Evolutionary conservation across 1,140 invertebrate genomes (phyloP).

Genomic region (Goniozus legneri): DNA sequence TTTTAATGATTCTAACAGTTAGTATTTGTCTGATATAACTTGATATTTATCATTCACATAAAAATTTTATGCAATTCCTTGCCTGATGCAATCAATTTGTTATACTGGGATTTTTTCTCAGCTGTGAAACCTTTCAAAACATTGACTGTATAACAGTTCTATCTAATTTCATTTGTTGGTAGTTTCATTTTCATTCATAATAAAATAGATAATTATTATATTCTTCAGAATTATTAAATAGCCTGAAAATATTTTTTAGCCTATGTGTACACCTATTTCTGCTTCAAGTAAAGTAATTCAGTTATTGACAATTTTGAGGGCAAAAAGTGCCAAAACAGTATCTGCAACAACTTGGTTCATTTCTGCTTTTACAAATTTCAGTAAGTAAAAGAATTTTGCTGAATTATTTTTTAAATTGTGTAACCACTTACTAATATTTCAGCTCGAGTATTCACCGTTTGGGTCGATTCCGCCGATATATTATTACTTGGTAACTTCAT

Average conservation of each 20-base stretch:
- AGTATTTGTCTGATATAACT: constrained; percentile 37
- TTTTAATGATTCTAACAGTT: constrained; percentile 62
- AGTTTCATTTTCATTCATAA: constrained; percentile 11
- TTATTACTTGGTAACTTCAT: constrained; percentile 50
- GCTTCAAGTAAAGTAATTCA: constrained; percentile 68
- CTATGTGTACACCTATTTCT: constrained; percentile 66
- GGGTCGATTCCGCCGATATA: constrained; percentile 53
- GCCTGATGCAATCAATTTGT: constrained; percentile 1
- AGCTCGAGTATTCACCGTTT: constrained; percentile 55
- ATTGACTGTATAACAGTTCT: constrained; percentile 14
- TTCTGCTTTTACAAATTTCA: constrained; percentile 64
- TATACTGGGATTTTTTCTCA: not conserved
- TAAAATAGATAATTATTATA: not conserved
- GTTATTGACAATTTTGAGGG: constrained; percentile 60
- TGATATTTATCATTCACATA: not conserved
- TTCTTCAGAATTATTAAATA: constrained; percentile 8
- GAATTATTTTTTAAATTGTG: constrained; percentile 8
- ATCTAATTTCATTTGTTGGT: constrained; percentile 15
- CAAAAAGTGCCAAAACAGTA: constrained; percentile 62
- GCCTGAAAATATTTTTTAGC: constrained; percentile 51
- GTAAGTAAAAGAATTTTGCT: constrained; percentile 52
- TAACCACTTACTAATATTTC: constrained; percentile 21
- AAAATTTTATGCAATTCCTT: no score
- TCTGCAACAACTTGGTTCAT: constrained; percentile 68
- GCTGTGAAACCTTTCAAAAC: not conserved